Base-by-base conservation (phyloP, 2,888 invertebrate species). In the Rotaria sp. region DNA sequence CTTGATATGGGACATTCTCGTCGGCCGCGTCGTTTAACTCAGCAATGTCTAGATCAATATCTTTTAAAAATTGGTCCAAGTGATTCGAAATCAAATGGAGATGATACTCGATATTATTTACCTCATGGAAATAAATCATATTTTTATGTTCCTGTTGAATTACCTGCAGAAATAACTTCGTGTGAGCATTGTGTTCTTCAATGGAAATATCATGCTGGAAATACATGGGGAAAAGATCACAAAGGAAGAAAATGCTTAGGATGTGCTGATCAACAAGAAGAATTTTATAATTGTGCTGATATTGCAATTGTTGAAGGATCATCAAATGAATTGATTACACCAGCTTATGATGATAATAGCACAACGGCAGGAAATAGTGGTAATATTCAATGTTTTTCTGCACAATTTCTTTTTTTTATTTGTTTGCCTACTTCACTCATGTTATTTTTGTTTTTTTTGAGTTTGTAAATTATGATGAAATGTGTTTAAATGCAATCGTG, bases 1-100 rank as follows among this genome's bases (percentile, higher is more conserved):
- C 88, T 90, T 7, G 89, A 89, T 85, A 88, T 89, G 48, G 45
- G 88, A 89, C 4, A 24, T 30, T 21, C 87, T 89, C 21, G 89
- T 89, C 45, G 88, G 88, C 35, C 35, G n/a, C 21, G 87, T 89
- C 21, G 89, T 89, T 52, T 50, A 55, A 85, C 85, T 30, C 85
- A 86, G 41, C 24, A 35, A 21, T 86, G 86, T 59, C 30, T 86
- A 5, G 85, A 86, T 59, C 57, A 75, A 85, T 41, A 85, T 35
- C n/a, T 75, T n/a, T 74, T 86, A 26, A 85, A 26, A 30, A 84
- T 86, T 5, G 48, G 52, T 45, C 75, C 74, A n/a, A 45, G 45
- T 80, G 41, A 45, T 15, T 80, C 80, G 26, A 45, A 41, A 45
- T 67, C 67, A 8, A 67, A 67, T n/a, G 67, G 67, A 67, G 67